Conservation (phyloP, 2,888 invertebrate genomes). For the Lissonota sp. region DNA sequence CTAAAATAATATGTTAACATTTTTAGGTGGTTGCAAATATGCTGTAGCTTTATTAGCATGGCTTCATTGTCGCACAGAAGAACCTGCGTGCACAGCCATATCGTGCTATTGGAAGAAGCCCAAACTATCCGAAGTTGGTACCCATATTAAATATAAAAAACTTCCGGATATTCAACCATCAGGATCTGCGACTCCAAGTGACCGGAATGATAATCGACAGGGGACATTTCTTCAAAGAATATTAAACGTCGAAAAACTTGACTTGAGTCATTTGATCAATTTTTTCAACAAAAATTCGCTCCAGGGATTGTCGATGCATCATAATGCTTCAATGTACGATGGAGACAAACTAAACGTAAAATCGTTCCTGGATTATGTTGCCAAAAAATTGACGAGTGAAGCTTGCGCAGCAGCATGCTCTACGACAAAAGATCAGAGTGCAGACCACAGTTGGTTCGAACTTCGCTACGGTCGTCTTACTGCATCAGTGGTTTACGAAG, state of each 20-base stretch:
- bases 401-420: conserved; percentile 13
- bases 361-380: conserved; percentile 21
- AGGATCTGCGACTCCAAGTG: not conserved
- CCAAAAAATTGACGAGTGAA: conserved; percentile 21
- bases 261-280: not conserved
- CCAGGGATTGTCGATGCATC: conserved; percentile 42
- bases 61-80: conserved; percentile 44
- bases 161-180: conserved; percentile 17
- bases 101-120: conserved; percentile 55
- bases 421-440: conserved; percentile 45
- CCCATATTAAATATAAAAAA: conserved; percentile 32
- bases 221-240: conserved; percentile 2
- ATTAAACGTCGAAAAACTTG: not conserved
- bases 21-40: conserved; percentile 51
- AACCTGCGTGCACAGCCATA: conserved; percentile 44
- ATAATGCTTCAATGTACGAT: conserved; percentile 23
- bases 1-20: conserved; percentile 19
- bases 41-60: conserved; percentile 55
- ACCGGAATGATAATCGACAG: conserved; percentile 1
- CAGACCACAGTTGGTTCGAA: conserved; percentile 44
- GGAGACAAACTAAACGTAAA: conserved; percentile 21
- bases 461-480: conserved; percentile 53
- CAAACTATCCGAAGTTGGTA: conserved; percentile 42
- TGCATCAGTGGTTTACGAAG: conserved; percentile 43
- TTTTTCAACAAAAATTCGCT: conserved; percentile 8